phyloP scores from a whole-genome alignment of 2,113 vertebrate genomes.

The Macquaria australasica region DNA sequence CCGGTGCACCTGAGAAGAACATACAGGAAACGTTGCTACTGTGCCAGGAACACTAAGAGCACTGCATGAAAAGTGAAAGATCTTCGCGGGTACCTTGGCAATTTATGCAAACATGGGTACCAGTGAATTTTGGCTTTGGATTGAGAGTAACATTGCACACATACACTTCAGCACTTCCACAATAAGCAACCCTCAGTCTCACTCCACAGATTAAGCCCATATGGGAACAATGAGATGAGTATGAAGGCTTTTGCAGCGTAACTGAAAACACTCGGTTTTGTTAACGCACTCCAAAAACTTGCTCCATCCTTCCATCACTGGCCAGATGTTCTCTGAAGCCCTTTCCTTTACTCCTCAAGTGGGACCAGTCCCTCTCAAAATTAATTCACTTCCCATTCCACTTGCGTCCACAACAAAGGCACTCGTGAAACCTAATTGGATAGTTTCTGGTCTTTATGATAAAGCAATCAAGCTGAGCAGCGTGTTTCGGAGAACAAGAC shows the following conservation, averaged over 20 bases:
- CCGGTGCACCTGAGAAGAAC: constrained; percentile 53
- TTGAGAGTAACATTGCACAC: constrained; percentile 27
- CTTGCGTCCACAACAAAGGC: constrained; percentile 75
- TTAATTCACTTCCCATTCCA: constrained; percentile 76
- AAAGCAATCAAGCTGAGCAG: constrained; percentile 33
- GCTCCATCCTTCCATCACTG: constrained; percentile 74
- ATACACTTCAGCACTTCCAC: constrained; percentile 42
- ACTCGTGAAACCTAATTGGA: constrained; percentile 72
- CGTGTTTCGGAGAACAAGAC: constrained; percentile 46
- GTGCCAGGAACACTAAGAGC: constrained; percentile 51
- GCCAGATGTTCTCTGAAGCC: constrained; percentile 79
- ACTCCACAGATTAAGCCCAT: constrained; percentile 77
- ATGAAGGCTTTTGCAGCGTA: constrained; percentile 74
- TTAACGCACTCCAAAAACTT: constrained; percentile 77
- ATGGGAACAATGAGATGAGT: constrained; percentile 82
- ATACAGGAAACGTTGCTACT: constrained; percentile 32
- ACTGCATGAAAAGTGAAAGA: constrained; percentile 47
- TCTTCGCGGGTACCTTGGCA: constrained; percentile 33
- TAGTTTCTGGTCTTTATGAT: constrained; percentile 64
- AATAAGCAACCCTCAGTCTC: constrained; percentile 46
- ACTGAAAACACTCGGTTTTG: constrained; percentile 79
- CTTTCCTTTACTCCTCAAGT: constrained; percentile 61
- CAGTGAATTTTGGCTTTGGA: constrained; percentile 52
- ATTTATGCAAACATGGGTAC: constrained; percentile 44
- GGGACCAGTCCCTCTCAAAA: constrained; percentile 67